A percentile compares a stretch with the other conserved stretches of the same genome.
Conservation (phyloP, 2,888 invertebrate species). For the Pantelozetes paolii region DNA sequence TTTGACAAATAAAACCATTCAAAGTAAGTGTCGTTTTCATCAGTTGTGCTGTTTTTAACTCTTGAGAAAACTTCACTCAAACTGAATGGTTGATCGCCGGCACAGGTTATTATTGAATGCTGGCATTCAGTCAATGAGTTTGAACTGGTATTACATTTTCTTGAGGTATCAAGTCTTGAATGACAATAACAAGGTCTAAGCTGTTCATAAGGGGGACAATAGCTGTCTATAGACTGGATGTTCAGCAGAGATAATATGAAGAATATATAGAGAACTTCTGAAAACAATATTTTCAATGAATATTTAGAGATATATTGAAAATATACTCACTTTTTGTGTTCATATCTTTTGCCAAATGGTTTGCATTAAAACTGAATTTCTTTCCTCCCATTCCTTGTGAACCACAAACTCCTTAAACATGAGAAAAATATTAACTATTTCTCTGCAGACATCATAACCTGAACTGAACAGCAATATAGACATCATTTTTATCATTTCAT, state of each 20-base stretch:
- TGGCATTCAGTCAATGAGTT: constrained; percentile 2
- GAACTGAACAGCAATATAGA: too few species aligned
- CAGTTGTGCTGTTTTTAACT: not conserved
- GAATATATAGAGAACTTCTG: not conserved
- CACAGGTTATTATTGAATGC: constrained; percentile 8
- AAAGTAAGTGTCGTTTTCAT: not conserved
- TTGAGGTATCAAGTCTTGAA: not conserved
- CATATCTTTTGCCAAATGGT: too few species aligned
- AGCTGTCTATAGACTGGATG: not conserved
- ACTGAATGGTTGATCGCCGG: constrained; percentile 24
- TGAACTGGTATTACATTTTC: not conserved
- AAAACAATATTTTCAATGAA: not conserved
- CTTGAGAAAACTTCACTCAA: not conserved
- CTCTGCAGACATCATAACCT: too few species aligned
- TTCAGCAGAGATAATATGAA: not conserved
- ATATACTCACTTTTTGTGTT: too few species aligned
- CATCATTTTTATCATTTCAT: not conserved
- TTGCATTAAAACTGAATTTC: too few species aligned
- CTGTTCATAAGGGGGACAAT: constrained; percentile 40
- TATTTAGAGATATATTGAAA: too few species aligned
- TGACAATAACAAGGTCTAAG: constrained; percentile 39
- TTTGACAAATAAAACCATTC: constrained; percentile 40
- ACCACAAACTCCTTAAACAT: too few species aligned
- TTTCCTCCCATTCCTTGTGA: too few species aligned
- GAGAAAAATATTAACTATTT: too few species aligned